phyloP scores from a whole-genome alignment of 2,888 invertebrate species.

The Cistogaster globosa region DNA sequence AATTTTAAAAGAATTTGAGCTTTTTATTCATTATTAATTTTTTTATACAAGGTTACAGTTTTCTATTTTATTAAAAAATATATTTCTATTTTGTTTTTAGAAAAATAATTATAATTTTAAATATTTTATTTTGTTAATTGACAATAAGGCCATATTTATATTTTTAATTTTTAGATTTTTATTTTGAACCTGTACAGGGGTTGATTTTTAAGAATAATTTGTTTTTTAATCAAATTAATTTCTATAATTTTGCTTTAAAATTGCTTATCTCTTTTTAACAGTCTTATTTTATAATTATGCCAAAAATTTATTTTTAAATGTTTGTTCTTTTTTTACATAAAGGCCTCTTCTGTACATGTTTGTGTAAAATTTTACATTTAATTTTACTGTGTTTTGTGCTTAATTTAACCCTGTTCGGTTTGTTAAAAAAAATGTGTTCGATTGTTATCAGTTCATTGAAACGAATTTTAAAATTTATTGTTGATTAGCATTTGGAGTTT shows the following conservation, averaged over 20 bases:
- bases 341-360: constrained; percentile 40
- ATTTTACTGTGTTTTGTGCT: constrained; percentile 26
- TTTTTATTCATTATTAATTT: constrained; percentile 20
- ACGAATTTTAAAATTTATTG: neutral
- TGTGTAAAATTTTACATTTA: constrained; percentile 11
- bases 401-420: constrained; percentile 28
- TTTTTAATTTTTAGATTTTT: neutral
- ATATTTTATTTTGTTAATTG: constrained; percentile 48
- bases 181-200: constrained; percentile 54
- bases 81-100: constrained; percentile 15
- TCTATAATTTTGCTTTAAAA: constrained; percentile 23
- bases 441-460: constrained; percentile 22
- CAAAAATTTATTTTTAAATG: constrained; percentile 21
- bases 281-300: constrained; percentile 35
- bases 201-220: constrained; percentile 9
- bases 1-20: constrained; percentile 57
- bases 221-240: constrained; percentile 47
- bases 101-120: constrained; percentile 36
- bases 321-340: constrained; percentile 35
- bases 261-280: constrained; percentile 28
- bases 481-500: neutral
- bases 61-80: constrained; percentile 2
- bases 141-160: constrained; percentile 65
- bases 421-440: constrained; percentile 24
- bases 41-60: constrained; percentile 18